Evolutionary conservation across 2,888 invertebrate genomes (phyloP).

Genomic region (Leptogaster cylindrica): DNA sequence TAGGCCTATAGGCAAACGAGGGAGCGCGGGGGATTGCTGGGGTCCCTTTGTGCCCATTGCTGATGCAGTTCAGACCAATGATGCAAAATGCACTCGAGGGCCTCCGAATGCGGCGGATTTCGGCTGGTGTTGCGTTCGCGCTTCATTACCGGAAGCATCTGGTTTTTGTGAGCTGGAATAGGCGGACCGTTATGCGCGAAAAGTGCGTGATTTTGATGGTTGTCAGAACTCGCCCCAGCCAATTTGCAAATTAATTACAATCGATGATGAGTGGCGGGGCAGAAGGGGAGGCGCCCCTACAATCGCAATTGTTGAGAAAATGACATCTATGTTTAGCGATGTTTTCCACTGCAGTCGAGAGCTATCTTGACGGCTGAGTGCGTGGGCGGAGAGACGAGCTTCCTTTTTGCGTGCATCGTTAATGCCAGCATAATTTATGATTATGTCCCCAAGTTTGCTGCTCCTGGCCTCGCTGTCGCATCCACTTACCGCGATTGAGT

Average conservation of each 20-base stretch:
- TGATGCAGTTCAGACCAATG: background rate
- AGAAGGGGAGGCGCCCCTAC: too few relatives aligned
- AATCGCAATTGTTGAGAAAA: too few relatives aligned
- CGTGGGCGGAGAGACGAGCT: slow-evolving; percentile 19
- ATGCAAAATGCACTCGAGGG: background rate
- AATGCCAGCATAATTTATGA: slow-evolving; percentile 26
- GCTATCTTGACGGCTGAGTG: too few relatives aligned
- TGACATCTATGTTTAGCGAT: too few relatives aligned
- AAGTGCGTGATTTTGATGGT: background rate
- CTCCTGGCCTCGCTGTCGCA: background rate
- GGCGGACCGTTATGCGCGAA: slow-evolving; percentile 3
- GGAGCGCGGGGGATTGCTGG: background rate
- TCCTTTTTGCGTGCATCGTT: slow-evolving; percentile 26
- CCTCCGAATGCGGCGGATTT: background rate
- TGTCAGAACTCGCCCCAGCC: background rate
- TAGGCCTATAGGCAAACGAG: too few relatives aligned
- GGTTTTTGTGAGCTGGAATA: too few relatives aligned
- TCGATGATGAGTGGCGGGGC: too few relatives aligned
- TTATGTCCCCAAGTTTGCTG: too few relatives aligned
- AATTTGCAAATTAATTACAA: slow-evolving; percentile 2
- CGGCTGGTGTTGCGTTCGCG: too few relatives aligned
- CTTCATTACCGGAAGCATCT: too few relatives aligned
- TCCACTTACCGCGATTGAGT: too few relatives aligned
- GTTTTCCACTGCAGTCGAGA: too few relatives aligned
- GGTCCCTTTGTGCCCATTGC: background rate